Evolutionary conservation across 1,140 invertebrate genomes (phyloP), one percentile per base, ranked within the genome.

Genomic region (Adoxophyes honmai): DNA sequence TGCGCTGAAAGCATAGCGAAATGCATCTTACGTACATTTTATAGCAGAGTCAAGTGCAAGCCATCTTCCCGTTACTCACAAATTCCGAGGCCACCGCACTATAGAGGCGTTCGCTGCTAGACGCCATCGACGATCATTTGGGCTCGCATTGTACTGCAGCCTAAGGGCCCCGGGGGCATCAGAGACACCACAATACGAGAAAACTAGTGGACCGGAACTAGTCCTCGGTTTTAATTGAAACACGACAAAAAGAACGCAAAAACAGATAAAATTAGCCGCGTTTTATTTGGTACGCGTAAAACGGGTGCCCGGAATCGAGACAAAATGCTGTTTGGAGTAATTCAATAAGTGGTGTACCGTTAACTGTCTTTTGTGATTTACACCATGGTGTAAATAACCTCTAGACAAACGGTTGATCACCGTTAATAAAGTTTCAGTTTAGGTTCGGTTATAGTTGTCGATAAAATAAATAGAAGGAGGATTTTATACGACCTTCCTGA

Each of bases 181-280:
- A 73, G 72, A 73, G 62, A 58, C 57, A 64, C 48, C 61, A 21
- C 39, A 61, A 65, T 35, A 68, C 56, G 54, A 69, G 52, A 51
- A 21, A 61, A 70, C 37, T 68, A 65, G 36, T 55, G 51, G 68
- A 78, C 66, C 78, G 81, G 66, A 75, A 77, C 62, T 57, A 55
- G 65, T 69, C 64, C 64, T 57, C 62, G n/a, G 62, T 52, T 79
- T 69, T 81, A 85, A 85, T 83, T 81, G 77, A 80, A 78, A 76
- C 44, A 16, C 18, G 21, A 60, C 53, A 60, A 76, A 79, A 81
- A 75, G 18, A 75, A 70, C 48, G 39, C 65, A 70, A 73, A 72
- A 68, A 68, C 64, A 72, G 62, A 67, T 66, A 51, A 65, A 76
- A 76, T 73, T 71, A 69, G 59, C 54, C 57, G 56, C 60, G 61